Percentiles rank a stretch among this genome's conserved stretches.
These are phyloP conservation scores for Neotragus pygmaeus DNA, from an alignment of 2,113 vertebrate species.

Conservation along the genomic window DNA sequence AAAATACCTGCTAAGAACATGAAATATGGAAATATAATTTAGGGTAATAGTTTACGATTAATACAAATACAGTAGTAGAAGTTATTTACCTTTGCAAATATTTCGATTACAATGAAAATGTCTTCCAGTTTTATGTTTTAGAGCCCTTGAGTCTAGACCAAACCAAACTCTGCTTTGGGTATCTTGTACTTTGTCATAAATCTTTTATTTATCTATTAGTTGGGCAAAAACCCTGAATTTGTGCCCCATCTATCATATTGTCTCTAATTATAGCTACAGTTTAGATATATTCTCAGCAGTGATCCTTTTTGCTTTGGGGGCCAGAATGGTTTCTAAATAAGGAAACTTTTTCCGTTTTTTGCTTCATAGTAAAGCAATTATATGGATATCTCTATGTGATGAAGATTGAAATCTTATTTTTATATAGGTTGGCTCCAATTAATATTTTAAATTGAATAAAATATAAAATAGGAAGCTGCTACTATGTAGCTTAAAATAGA, in stretches of 20 bases:
- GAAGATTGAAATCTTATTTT: not conserved
- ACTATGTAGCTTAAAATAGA: not conserved
- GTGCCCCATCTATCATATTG: not conserved
- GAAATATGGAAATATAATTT: not conserved
- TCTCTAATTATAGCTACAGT: not conserved
- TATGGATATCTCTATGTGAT: not conserved
- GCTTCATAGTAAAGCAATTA: not conserved
- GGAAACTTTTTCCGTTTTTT: not conserved
- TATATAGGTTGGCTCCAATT: not conserved
- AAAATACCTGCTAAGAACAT: not conserved
- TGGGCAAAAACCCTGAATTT: not conserved
- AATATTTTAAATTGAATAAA: not conserved
- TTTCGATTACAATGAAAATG: not conserved
- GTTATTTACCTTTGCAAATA: not conserved
- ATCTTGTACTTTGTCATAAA: not conserved
- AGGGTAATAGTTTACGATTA: not conserved
- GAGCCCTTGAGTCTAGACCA: not conserved
- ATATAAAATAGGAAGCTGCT: not conserved
- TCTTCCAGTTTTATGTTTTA: not conserved
- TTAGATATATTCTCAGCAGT: not conserved
- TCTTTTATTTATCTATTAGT: not conserved
- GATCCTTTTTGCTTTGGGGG: not conserved
- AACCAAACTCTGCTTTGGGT: not conserved
- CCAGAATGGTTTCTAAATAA: not conserved
- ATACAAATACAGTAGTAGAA: not conserved